These are phyloP conservation scores for Masnerella sp. DNA, from an alignment of 2,888 invertebrate species.

Conservation along the genomic window DNA sequence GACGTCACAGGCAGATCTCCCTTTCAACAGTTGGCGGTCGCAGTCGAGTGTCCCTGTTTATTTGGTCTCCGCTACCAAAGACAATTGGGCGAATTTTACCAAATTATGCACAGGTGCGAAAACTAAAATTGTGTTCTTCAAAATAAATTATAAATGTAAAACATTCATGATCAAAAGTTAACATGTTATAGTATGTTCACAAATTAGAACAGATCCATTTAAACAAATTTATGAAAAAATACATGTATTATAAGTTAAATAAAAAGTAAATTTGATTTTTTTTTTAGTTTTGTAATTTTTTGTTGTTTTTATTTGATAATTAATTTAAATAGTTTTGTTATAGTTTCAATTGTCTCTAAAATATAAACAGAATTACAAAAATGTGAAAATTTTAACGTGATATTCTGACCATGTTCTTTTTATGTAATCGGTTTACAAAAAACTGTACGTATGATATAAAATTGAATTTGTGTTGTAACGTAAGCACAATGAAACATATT, in stretches of 20 bases:
- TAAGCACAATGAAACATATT: not conserved
- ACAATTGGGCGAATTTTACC: constrained; percentile 72
- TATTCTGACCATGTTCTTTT: too few relatives aligned
- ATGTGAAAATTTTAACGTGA: too few relatives aligned
- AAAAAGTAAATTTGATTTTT: not conserved
- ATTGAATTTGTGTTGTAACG: too few relatives aligned
- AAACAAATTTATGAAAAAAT: too few relatives aligned
- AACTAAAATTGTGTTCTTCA: not conserved
- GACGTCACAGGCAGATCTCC: constrained; percentile 72
- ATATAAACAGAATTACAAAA: too few relatives aligned
- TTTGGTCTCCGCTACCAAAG: constrained; percentile 75
- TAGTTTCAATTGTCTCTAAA: too few relatives aligned
- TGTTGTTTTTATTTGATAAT: too few relatives aligned
- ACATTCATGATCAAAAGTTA: too few relatives aligned
- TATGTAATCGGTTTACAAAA: not conserved
- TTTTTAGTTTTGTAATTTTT: too few relatives aligned
- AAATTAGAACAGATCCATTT: too few relatives aligned
- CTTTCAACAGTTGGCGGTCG: constrained; percentile 77
- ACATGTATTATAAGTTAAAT: not conserved
- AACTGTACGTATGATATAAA: not conserved
- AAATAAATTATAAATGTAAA: not conserved
- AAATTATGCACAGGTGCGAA: constrained; percentile 77
- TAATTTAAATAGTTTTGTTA: too few relatives aligned
- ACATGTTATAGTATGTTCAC: too few relatives aligned
- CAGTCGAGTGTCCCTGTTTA: constrained; percentile 81